A percentile compares a stretch with the other conserved stretches of the same genome.
phyloP scores from a whole-genome alignment of 2,797 vertebrate species.

The Toxotes lorentzi region DNA sequence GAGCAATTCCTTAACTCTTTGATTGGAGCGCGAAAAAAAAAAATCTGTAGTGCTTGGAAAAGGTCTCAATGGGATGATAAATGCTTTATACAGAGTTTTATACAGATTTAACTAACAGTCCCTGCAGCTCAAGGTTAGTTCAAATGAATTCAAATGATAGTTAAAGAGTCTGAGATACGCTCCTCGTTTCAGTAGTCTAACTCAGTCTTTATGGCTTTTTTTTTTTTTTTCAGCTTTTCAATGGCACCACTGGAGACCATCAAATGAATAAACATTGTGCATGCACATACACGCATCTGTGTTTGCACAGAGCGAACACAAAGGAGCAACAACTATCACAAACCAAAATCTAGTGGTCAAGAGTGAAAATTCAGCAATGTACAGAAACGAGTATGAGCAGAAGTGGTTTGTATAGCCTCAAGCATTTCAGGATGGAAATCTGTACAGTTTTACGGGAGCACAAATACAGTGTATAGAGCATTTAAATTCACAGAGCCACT shows the following conservation, averaged over 20 bases:
- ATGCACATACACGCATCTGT: slow-evolving; percentile 19
- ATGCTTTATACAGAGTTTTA: slow-evolving; percentile 51
- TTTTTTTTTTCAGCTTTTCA: not conserved
- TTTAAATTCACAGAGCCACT: slow-evolving; percentile 48
- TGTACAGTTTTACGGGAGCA: slow-evolving; percentile 42
- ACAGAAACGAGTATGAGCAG: slow-evolving; percentile 29
- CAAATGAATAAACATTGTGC: slow-evolving; percentile 48
- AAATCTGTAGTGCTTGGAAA: slow-evolving; percentile 71
- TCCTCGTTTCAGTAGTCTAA: slow-evolving; percentile 48
- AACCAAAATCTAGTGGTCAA: slow-evolving; percentile 48
- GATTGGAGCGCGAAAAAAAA: slow-evolving; percentile 42
- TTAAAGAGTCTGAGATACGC: not conserved
- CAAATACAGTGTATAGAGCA: slow-evolving; percentile 12
- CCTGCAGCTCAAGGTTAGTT: slow-evolving; percentile 39
- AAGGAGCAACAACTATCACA: slow-evolving; percentile 27
- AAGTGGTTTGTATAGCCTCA: slow-evolving; percentile 62
- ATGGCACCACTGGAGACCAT: slow-evolving; percentile 51
- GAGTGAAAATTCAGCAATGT: slow-evolving; percentile 36
- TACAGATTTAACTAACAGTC: slow-evolving; percentile 28
- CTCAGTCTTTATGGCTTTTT: slow-evolving; percentile 65
- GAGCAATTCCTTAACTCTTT: slow-evolving; percentile 30
- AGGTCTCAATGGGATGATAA: slow-evolving; percentile 45
- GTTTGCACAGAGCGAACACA: slow-evolving; percentile 48
- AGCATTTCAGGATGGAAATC: slow-evolving; percentile 73
- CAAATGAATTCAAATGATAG: slow-evolving; percentile 33